phyloP scores from a whole-genome alignment of 2,888 invertebrate species.

The Andrena bucephala region DNA sequence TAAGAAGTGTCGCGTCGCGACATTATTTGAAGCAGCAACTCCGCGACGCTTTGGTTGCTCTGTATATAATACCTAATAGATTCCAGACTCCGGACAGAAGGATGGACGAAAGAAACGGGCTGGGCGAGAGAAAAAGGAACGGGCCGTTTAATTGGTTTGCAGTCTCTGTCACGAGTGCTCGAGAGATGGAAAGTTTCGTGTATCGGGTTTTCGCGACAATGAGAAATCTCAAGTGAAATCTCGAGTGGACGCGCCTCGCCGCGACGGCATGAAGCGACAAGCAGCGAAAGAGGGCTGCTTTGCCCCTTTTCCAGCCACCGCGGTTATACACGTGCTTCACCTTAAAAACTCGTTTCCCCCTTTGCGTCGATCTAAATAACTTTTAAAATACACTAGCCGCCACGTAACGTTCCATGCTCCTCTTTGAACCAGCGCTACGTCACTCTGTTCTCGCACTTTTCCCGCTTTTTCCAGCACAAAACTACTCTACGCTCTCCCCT shows the following conservation, averaged over 20 bases:
- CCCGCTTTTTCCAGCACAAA: neutral
- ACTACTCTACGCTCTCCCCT: neutral
- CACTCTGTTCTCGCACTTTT: neutral
- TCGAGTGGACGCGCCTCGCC: constrained; percentile 13
- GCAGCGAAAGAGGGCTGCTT: neutral
- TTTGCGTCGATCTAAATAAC: constrained; percentile 24
- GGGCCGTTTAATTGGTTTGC: constrained; percentile 28
- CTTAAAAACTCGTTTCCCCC: neutral
- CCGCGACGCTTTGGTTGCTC: neutral
- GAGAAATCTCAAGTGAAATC: constrained; percentile 40
- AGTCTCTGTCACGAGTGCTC: neutral
- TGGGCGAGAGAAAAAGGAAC: constrained; percentile 1
- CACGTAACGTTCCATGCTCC: neutral
- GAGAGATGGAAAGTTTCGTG: constrained; percentile 25
- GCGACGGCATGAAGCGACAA: neutral
- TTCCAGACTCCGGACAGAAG: neutral
- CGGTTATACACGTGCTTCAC: constrained; percentile 12
- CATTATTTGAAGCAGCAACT: neutral
- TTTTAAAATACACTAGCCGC: constrained; percentile 12
- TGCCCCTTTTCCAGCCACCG: constrained; percentile 7
- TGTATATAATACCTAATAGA: neutral
- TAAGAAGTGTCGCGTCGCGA: neutral
- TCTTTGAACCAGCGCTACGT: neutral
- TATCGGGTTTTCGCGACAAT: constrained; percentile 43
- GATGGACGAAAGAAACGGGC: no score